phyloP scores from a whole-genome alignment of 92 coral and sea anemone species.

The Micromussa lordhowensis region DNA sequence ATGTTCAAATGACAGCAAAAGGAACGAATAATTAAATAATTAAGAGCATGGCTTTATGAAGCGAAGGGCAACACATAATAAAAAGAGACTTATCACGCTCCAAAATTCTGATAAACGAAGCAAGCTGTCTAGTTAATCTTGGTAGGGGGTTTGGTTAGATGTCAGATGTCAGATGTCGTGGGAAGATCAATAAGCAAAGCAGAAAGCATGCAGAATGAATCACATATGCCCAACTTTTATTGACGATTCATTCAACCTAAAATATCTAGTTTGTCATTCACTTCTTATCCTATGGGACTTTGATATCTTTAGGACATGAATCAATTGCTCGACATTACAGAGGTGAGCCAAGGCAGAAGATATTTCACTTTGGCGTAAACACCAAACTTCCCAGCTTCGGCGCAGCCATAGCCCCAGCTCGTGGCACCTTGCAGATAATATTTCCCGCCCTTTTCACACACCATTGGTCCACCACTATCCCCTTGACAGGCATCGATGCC shows the following conservation, averaged over 20 bases:
- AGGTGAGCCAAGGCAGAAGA: constrained; percentile 21
- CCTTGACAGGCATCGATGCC: constrained; percentile 82
- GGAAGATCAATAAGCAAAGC: too few relatives aligned
- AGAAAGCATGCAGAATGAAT: not conserved
- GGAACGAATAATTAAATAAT: not conserved
- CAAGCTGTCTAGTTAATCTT: not conserved
- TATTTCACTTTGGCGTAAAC: constrained; percentile 74
- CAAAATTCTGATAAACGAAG: not conserved
- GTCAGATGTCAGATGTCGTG: not conserved
- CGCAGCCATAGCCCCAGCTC: constrained; percentile 79
- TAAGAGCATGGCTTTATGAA: not conserved
- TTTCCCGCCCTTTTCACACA: constrained; percentile 71
- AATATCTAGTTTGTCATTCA: not conserved
- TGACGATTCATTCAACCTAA: not conserved
- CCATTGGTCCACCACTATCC: constrained; percentile 88
- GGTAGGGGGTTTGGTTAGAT: not conserved
- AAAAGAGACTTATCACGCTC: not conserved
- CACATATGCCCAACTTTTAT: constrained; percentile 5
- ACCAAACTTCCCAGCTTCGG: constrained; percentile 71
- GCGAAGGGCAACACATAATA: not conserved
- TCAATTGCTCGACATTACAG: constrained; percentile 19
- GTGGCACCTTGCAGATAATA: constrained; percentile 73
- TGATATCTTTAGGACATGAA: not conserved
- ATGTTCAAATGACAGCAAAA: not conserved
- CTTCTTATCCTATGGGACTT: not conserved